Evolutionary conservation across 2,797 vertebrate species (phyloP), one percentile per base, ranked within the genome.

Genomic region (Clangula hyemalis): DNA sequence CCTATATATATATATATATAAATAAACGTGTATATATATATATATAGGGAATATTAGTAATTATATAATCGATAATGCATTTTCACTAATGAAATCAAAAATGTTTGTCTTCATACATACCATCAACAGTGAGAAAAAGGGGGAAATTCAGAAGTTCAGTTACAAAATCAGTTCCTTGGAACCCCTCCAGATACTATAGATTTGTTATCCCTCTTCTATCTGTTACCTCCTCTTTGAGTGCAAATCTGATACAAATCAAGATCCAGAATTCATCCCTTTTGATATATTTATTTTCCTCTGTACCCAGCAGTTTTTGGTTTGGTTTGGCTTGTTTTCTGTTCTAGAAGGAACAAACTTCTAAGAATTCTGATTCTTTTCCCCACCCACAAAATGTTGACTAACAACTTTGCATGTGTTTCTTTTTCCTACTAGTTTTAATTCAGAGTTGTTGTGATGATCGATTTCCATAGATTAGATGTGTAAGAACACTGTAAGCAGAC

Each of bases 81-180:
- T 96, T 97, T 89, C 34, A 95, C 38, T 91, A 91, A 90, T 86
- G 87, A 95, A 94, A 89, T 96, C 75, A 89, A 96, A 96, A 90
- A 62, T 73, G 6, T 85, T 88, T 94, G 10, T 74, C 39, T 94
- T 95, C 27, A 83, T 91, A 69, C 71, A 38, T 62, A 87, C 8
- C n/a, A 81, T 5, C 4, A 89, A 45, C 4, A 51, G 8, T 39
- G 43, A 88, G 88, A 34, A 41, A 22, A 24, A 75, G 11, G 21
- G 21, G 15, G 16, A 47, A 20, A 68, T 57, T 28, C 12, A 47
- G 11, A 38, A 30, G 34, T 20, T 57, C 32, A 41, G 18, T 64
- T 64, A 28, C 38, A 80, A 69, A 5, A 14, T 14, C 14, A 75
- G 8, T 2, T 81, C 11, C 6, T 58, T 61, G 72, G 45, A 80